Conservation (phyloP, 2,797 vertebrate species). For the Helostoma temminkii region DNA sequence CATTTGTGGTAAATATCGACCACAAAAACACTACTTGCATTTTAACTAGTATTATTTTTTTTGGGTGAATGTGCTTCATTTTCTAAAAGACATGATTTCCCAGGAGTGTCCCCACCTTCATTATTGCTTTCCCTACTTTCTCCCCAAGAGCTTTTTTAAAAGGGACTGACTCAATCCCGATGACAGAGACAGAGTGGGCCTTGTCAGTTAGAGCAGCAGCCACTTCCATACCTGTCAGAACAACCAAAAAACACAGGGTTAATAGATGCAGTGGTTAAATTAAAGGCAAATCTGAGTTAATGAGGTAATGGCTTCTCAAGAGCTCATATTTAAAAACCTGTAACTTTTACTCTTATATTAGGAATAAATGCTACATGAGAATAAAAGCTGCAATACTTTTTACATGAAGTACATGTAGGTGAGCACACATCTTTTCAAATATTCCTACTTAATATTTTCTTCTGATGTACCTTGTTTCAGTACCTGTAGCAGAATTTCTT, state of each 20-base stretch:
- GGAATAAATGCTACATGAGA: too few relatives aligned
- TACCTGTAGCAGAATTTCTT: too few relatives aligned
- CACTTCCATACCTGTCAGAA: conserved; percentile 93
- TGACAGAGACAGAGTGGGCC: conserved; percentile 96
- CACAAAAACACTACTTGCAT: conserved; percentile 40
- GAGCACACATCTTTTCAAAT: too few relatives aligned
- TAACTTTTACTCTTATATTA: not conserved
- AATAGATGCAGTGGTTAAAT: not conserved
- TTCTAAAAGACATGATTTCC: conserved; percentile 49
- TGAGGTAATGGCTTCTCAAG: not conserved
- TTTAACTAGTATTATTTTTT: conserved; percentile 32
- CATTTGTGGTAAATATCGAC: conserved; percentile 30
- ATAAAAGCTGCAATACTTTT: too few relatives aligned
- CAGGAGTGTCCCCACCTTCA: conserved; percentile 88
- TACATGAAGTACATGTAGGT: too few relatives aligned
- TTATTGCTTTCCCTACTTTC: conserved; percentile 92
- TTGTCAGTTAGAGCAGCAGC: conserved; percentile 94
- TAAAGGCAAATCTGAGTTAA: not conserved
- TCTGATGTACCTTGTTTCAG: too few relatives aligned
- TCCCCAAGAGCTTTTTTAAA: conserved; percentile 95
- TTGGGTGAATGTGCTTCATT: conserved; percentile 5
- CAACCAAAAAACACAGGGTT: conserved; percentile 11
- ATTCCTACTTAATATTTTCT: too few relatives aligned
- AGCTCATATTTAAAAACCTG: not conserved
- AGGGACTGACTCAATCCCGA: conserved; percentile 93